Base-by-base conservation (phyloP, 2,113 vertebrate species). In the Serinus canaria region DNA sequence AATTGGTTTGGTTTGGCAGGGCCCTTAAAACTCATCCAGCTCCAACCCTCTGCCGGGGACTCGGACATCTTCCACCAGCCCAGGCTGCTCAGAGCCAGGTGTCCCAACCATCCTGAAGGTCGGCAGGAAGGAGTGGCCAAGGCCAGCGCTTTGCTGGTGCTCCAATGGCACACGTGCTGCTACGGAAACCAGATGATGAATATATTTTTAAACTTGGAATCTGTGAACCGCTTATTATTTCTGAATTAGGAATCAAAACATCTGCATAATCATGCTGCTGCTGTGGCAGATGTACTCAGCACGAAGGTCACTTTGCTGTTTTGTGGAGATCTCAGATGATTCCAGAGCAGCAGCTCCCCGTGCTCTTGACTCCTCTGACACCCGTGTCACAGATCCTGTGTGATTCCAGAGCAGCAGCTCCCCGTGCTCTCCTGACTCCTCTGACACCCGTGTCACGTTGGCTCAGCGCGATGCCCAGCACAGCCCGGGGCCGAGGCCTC, bases 191-290 rank as follows among this genome's bases (percentile, higher is more conserved):
- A 95, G 96, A 90, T 96, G 95, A 96, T 56, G 90, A 81, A 94
- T 96, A n/a, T 97, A 97, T 98, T 98, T 98, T 98, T 97, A 97
- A 97, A 97, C 97, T 97, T 97, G 97, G 97, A 97, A 92, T 75
- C 90, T 55, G n/a, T 39, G 95, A 98, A 97, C 96, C 21, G 56
- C 95, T 97, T 95, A 96, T 97, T 98, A 98, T 97, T 97, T 97
- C 97, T 98, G 97, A 98, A 97, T 97, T 96, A 96, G 94, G 96
- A 93, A 95, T 97, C 96, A 95, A 96, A 97, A 96, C 97, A 94
- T 97, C 68, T 89, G 96, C 94, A 96, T 94, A 95, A 94, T 97
- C 87, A 23, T 33, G 49, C 68, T 17, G 33, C 94, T 74, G 89
- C 92, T 84, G 96, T 63, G 6, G 92, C 97, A 97, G 96, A 95